phyloP scores from a whole-genome alignment of 2,797 vertebrate species.

The Gallirallus australis region DNA sequence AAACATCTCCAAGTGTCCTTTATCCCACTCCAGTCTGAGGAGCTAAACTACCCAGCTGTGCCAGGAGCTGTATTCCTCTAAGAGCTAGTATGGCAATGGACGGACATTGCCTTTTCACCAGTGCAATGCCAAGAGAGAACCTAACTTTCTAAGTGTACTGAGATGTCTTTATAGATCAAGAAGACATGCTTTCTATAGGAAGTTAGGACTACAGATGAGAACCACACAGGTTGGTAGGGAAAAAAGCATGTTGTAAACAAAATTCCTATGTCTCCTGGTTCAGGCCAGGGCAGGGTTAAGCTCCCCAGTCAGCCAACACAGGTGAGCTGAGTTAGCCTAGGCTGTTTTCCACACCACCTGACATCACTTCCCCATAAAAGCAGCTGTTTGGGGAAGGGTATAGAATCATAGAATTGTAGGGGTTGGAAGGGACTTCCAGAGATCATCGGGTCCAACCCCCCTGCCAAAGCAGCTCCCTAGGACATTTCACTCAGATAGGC shows the following conservation, averaged over 20 bases:
- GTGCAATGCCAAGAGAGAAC: not conserved
- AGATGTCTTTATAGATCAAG: not conserved
- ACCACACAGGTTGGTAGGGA: not conserved
- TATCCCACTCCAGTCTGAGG: not conserved
- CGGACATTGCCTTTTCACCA: not conserved
- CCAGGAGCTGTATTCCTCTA: not conserved
- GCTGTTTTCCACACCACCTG: too few species aligned
- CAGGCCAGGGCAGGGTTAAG: too few species aligned
- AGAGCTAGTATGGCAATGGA: not conserved
- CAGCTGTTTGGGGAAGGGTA: too few species aligned
- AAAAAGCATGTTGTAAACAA: too few species aligned
- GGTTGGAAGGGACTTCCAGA: too few species aligned
- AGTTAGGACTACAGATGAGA: rapidly evolving
- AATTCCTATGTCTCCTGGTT: not conserved
- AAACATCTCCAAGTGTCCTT: not conserved
- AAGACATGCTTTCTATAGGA: not conserved
- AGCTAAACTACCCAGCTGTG: not conserved
- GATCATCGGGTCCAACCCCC: too few species aligned
- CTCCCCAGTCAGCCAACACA: too few species aligned
- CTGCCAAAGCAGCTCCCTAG: too few species aligned
- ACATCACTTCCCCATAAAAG: too few species aligned
- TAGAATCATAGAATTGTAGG: too few species aligned
- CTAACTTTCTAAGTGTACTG: not conserved
- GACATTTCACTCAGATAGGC: too few species aligned
- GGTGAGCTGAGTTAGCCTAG: too few species aligned